Evolutionary conservation across 2,113 vertebrate genomes (phyloP).

Genomic region (Hydrolagus affinis): DNA sequence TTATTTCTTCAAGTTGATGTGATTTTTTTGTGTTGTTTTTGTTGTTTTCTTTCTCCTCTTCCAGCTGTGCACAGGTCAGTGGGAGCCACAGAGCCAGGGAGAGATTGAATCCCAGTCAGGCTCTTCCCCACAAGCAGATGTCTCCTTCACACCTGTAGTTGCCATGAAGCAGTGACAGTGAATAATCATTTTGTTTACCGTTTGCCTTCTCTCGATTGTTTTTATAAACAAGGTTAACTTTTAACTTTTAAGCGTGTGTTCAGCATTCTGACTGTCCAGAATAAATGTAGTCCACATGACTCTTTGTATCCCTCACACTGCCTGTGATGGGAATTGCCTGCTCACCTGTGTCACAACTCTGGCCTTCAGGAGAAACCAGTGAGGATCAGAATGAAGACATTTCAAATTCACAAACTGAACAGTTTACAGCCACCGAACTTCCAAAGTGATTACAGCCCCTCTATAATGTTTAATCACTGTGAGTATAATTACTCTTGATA

Average conservation of each 20-base stretch:
- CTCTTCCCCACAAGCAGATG: too few relatives aligned
- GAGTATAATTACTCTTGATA: slow-evolving; percentile 12
- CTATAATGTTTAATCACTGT: background rate
- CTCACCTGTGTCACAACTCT: background rate
- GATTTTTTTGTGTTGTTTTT: too few relatives aligned
- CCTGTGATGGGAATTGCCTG: background rate
- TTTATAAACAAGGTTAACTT: background rate
- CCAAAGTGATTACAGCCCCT: background rate
- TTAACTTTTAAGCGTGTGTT: background rate
- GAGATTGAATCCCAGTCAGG: too few relatives aligned
- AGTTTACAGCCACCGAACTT: background rate
- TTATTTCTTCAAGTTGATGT: too few relatives aligned
- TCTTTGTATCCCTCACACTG: background rate
- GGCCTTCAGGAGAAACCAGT: background rate
- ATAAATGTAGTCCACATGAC: background rate
- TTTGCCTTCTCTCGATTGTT: background rate
- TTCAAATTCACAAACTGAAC: background rate
- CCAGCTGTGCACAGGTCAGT: too few relatives aligned
- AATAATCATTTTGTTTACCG: background rate
- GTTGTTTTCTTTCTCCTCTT: too few relatives aligned
- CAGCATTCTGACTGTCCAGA: background rate
- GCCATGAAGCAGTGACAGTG: background rate
- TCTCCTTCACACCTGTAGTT: too few relatives aligned
- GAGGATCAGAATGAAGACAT: background rate
- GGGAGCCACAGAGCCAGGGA: too few relatives aligned